Conservation (phyloP, 2,113 vertebrate species). For the Gymnorhina tibicen region DNA sequence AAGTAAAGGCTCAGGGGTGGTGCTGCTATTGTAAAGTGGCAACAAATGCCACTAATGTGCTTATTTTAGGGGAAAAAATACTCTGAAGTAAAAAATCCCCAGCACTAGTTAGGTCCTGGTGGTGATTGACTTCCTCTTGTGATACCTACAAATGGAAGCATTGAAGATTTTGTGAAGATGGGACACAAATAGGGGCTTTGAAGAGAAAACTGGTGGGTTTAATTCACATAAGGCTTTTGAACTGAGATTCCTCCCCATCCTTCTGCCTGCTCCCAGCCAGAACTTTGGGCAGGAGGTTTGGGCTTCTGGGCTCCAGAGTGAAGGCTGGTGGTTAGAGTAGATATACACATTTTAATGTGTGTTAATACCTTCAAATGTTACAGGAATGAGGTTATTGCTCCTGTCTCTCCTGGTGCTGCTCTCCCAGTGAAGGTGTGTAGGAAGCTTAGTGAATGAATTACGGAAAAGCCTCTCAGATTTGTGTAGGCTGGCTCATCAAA, state of each 20-base stretch:
- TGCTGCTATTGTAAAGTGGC: background rate
- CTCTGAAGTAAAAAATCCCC: background rate
- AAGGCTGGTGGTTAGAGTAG: background rate
- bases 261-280: background rate
- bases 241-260: background rate
- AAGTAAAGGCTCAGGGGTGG: background rate
- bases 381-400: background rate
- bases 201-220: background rate
- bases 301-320: background rate
- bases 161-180: background rate
- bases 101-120: background rate
- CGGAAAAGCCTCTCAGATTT: background rate
- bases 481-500: background rate
- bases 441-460: background rate
- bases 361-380: background rate
- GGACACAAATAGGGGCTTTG: background rate
- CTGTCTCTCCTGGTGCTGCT: constrained; percentile 4
- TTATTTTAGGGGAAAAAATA: background rate
- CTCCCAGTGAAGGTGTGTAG: background rate
- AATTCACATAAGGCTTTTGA: background rate
- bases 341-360: background rate
- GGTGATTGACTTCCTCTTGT: background rate
- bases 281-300: background rate
- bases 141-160: background rate
- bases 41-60: background rate